Conservation (phyloP, 2,888 invertebrate species). For the Seladonia tumulorum region DNA sequence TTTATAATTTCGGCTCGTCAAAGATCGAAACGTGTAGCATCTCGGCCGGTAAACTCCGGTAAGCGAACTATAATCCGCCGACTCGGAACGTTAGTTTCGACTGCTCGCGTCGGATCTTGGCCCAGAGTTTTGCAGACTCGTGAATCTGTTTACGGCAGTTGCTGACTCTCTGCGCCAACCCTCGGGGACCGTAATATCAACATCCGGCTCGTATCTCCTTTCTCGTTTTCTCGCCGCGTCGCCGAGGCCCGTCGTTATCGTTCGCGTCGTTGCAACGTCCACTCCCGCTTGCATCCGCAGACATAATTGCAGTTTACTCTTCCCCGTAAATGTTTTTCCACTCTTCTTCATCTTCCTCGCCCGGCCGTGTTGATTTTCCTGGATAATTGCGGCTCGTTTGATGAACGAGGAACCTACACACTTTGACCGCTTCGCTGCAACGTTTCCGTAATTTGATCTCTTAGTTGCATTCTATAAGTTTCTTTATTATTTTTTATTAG, state of each 20-base stretch:
- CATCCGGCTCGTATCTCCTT: not conserved
- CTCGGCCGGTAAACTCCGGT: not conserved
- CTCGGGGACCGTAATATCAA: not conserved
- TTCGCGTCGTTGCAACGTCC: not conserved
- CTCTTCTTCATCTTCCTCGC: not conserved
- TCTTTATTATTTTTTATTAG: too few species aligned
- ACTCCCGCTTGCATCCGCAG: not conserved
- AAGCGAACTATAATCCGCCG: not conserved
- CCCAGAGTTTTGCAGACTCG: not conserved
- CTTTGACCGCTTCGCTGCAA: not conserved
- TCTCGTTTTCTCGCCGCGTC: not conserved
- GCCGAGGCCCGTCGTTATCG: not conserved
- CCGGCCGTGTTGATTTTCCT: not conserved
- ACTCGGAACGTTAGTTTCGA: not conserved
- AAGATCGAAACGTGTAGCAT: not conserved
- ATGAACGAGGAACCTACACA: not conserved
- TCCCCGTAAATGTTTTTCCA: not conserved
- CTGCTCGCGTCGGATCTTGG: constrained; percentile 4
- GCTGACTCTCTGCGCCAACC: not conserved
- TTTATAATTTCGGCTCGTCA: constrained; percentile 31
- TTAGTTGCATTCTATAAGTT: not conserved
- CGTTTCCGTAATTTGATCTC: not conserved
- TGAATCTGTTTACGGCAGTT: constrained; percentile 7
- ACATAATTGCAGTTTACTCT: not conserved
- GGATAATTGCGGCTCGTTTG: not conserved